A percentile compares a stretch with the other conserved stretches of the same genome.
These are phyloP conservation scores for Cynaeus angustus DNA, from an alignment of 2,888 invertebrate species.

Conservation along the genomic window DNA sequence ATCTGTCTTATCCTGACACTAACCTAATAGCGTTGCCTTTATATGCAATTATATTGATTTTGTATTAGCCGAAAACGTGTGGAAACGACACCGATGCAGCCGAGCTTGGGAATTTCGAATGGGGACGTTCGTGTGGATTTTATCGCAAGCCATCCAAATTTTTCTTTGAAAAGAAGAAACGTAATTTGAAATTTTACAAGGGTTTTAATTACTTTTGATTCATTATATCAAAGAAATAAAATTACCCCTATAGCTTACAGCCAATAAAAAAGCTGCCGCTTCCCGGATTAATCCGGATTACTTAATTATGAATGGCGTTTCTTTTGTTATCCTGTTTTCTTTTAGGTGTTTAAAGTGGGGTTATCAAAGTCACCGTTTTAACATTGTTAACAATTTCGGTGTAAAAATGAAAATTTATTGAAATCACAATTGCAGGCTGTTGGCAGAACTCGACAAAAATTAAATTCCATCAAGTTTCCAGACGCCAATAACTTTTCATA, in stretches of 20 bases:
- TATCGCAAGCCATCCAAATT: background rate
- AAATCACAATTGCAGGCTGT: background rate
- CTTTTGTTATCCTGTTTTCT: conserved; percentile 47
- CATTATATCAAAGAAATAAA: conserved; percentile 47
- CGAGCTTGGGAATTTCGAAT: background rate
- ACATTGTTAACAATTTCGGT: too few species aligned
- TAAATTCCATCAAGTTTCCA: conserved; percentile 8
- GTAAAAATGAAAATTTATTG: conserved; percentile 1
- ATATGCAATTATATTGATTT: conserved; percentile 40
- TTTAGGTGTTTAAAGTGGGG: conserved; percentile 20
- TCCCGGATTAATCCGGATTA: conserved; percentile 40
- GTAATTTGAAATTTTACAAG: conserved; percentile 14
- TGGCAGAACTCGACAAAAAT: conserved; percentile 7
- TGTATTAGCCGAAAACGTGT: conserved; percentile 18
- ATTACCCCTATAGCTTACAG: conserved; percentile 43
- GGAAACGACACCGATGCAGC: conserved; percentile 13
- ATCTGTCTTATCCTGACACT: conserved; percentile 58
- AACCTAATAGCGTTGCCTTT: conserved; percentile 41
- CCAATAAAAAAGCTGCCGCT: conserved; percentile 38
- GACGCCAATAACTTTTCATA: conserved; percentile 19
- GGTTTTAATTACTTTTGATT: conserved; percentile 48
- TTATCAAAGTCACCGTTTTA: background rate
- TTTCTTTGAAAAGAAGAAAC: conserved; percentile 10
- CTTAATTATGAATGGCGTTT: conserved; percentile 46
- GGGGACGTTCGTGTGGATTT: background rate